Percentiles rank a stretch among this genome's conserved stretches.
Conservation (phyloP, 2,113 vertebrate genomes). For the Muscicapa adusta region DNA sequence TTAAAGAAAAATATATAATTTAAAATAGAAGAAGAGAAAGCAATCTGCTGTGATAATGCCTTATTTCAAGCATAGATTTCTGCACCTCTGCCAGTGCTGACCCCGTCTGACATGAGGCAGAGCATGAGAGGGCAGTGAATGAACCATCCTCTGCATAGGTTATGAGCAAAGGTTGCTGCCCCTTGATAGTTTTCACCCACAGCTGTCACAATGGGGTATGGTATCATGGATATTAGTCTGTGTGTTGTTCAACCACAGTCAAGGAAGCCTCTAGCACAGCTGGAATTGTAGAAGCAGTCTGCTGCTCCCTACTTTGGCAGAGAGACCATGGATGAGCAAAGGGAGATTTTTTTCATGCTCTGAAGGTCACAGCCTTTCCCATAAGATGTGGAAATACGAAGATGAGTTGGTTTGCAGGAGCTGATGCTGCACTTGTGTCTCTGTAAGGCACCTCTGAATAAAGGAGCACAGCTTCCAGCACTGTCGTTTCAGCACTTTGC, state of each 20-base stretch:
- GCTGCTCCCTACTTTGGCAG: not conserved
- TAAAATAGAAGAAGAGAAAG: not conserved
- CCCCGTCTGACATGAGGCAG: not conserved
- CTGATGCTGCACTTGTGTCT: not conserved
- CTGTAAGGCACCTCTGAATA: fast-evolving
- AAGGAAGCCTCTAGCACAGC: not conserved
- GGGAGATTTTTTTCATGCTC: not conserved
- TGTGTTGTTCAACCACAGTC: not conserved
- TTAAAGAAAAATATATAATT: not conserved
- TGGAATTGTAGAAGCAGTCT: not conserved
- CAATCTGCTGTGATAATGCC: not conserved
- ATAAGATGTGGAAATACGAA: fast-evolving
- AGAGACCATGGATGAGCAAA: not conserved
- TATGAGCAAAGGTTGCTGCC: not conserved
- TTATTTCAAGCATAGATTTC: not conserved
- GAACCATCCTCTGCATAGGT: not conserved
- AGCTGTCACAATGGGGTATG: fast-evolving
- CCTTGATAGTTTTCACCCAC: not conserved
- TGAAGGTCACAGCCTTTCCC: not conserved
- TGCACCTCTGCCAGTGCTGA: not conserved
- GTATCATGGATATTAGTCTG: not conserved
- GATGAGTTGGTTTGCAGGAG: not conserved
- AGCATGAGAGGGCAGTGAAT: not conserved
- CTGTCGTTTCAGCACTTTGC: not conserved
- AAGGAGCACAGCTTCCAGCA: not conserved